phyloP scores from a whole-genome alignment of 1,140 invertebrate species.

The Drosophila watanabei region DNA sequence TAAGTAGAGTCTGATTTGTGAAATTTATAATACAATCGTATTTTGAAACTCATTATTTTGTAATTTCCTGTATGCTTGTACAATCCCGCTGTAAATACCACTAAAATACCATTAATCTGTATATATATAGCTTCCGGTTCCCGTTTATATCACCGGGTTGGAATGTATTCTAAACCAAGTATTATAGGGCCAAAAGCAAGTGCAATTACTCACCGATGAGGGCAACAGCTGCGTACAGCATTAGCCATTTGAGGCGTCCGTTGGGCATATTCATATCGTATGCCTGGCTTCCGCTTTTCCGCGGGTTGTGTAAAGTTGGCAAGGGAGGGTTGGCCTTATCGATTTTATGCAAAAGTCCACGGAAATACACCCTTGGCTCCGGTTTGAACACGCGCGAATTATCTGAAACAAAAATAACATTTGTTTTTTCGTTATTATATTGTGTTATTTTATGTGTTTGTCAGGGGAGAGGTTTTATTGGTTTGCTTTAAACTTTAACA shows the following conservation, averaged over 20 bases:
- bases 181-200: conserved; percentile 18
- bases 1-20: neutral
- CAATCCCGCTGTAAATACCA: neutral
- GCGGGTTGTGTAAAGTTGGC: conserved; percentile 21
- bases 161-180: conserved; percentile 20
- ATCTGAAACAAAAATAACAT: conserved; percentile 27
- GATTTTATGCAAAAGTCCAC: conserved; percentile 67
- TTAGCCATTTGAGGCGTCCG: conserved; percentile 74
- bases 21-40: neutral
- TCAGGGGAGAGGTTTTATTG: neutral
- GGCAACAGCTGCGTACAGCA: conserved; percentile 73
- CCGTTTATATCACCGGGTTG: conserved; percentile 2
- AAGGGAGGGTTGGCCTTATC: conserved; percentile 52
- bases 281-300: conserved; percentile 57
- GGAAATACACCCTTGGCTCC: conserved; percentile 52
- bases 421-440: neutral
- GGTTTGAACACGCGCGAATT: conserved; percentile 32
- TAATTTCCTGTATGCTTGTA: neutral
- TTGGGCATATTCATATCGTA: conserved; percentile 65
- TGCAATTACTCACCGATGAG: conserved; percentile 69
- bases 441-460: neutral
- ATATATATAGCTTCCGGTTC: conserved; percentile 14
- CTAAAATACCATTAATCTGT: neutral
- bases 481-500: too few relatives aligned
- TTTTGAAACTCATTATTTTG: neutral